A percentile compares a stretch with the other conserved stretches of the same genome.
phyloP scores from a whole-genome alignment of 2,797 vertebrate species.

The Danionella dracula region DNA sequence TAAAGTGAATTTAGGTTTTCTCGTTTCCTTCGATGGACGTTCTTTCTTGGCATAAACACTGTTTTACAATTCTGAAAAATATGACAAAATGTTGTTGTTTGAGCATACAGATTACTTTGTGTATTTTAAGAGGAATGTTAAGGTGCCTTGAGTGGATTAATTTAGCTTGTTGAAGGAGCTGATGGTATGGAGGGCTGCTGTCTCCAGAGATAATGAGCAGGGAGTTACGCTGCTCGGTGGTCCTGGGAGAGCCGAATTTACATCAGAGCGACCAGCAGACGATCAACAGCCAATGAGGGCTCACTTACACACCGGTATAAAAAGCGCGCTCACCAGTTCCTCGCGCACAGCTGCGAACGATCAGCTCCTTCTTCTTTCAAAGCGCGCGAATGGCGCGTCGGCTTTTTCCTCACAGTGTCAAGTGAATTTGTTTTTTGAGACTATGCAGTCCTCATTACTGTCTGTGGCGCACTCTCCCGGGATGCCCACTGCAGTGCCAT shows the following conservation, averaged over 20 bases:
- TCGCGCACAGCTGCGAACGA: conserved; percentile 3
- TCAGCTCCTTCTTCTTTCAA: neutral
- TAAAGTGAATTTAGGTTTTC: too few relatives aligned
- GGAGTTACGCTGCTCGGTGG: neutral
- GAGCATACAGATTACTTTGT: too few relatives aligned
- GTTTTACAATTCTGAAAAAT: too few relatives aligned
- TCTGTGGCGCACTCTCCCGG: conserved; percentile 30
- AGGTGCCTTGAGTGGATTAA: too few relatives aligned
- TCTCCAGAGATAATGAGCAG: too few relatives aligned
- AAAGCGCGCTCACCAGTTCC: neutral
- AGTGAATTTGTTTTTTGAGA: conserved; percentile 1
- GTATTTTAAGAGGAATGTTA: too few relatives aligned
- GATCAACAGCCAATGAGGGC: conserved; percentile 37
- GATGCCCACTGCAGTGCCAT: conserved; percentile 36
- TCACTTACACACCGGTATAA: neutral
- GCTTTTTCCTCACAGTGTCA: neutral
- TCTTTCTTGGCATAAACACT: too few relatives aligned
- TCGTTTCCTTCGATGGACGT: too few relatives aligned
- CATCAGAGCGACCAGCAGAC: conserved; percentile 2
- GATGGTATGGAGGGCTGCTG: neutral
- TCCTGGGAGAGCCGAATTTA: neutral
- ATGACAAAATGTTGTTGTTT: too few relatives aligned
- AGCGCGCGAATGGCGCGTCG: neutral
- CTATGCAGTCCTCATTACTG: conserved; percentile 44
- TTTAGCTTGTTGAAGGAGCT: neutral